These are phyloP conservation scores for Agrypnia vestita DNA, from an alignment of 1,140 invertebrate genomes.

Conservation along the genomic window DNA sequence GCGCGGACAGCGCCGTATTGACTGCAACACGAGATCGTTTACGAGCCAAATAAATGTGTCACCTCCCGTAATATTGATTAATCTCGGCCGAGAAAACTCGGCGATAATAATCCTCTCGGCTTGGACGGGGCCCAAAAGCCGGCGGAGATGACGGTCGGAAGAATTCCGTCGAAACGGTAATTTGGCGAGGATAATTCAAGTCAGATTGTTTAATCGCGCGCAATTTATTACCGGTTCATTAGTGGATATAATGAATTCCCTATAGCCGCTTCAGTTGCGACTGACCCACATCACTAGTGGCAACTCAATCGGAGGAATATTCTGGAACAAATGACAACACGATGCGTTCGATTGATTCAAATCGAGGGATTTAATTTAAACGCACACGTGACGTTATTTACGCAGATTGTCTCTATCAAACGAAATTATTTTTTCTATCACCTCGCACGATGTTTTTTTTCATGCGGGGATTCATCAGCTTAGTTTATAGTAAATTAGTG, in stretches of 20 bases:
- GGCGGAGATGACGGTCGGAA: conserved; percentile 7
- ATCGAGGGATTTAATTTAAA: conserved; percentile 14
- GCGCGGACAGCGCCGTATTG: not conserved
- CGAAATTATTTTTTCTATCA: conserved; percentile 7
- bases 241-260: conserved; percentile 29
- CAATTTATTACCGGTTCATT: conserved; percentile 40
- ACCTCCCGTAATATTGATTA: conserved; percentile 34
- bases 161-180: conserved; percentile 38
- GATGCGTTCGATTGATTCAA: conserved; percentile 29
- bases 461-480: too few species aligned
- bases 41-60: conserved; percentile 38
- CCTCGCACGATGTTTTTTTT: too few species aligned
- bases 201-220: conserved; percentile 31
- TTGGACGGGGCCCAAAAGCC: conserved; percentile 20
- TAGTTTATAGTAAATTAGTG: too few species aligned
- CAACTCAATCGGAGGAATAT: conserved; percentile 8
- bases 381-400: conserved; percentile 16
- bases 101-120: conserved; percentile 25
- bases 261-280: not conserved
- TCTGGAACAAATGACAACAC: conserved; percentile 28
- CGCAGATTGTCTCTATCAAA: not conserved
- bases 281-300: conserved; percentile 3
- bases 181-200: conserved; percentile 33
- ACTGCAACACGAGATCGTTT: conserved; percentile 25
- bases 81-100: conserved; percentile 18